Evolutionary conservation across 2,113 vertebrate species (phyloP), one percentile per base, ranked within the genome.

Genomic region (Raja brachyura): DNA sequence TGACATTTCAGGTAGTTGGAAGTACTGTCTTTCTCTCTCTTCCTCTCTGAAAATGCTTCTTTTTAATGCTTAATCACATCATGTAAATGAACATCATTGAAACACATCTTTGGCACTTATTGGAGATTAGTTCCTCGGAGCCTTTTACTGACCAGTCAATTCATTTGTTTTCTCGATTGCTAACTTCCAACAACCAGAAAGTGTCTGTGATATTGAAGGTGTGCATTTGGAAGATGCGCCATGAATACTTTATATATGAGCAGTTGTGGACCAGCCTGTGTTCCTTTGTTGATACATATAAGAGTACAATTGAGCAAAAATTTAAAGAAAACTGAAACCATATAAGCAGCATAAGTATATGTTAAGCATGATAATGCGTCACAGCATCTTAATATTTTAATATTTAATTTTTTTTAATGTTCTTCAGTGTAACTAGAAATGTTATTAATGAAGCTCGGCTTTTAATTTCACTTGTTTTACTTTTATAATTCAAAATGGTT

Each of bases 401-500:
- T 92, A 92, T 92, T 92, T 92, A 92, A 92, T 48, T 48, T 48
- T 92, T 92, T 73, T 92, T 92, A 92, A 92, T 92, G 68, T 92
- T 88, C 63, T 63, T 92, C 90, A 92, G 28, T 74, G 68, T 92
- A 92, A 92, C 90, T 92, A 73, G 66, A 92, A 92, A 92, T 92
- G 66, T 92, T 92, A 92, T 73, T 92, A 92, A 92, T 92, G 90
- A 92, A 92, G 90, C 54, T 92, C 39, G 59, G 33, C 90, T 92
- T 92, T 90, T 73, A 92, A 73, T 92, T 92, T 73, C 33, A 73
- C 68, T 92, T 28, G 90, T 92, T 68, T 92, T 92, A 92, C 90
- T 92, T 92, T 92, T 92, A 92, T 92, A 92, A 92, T 92, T 92
- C 81, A 68, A 92, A 92, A 74, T 74, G 68, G 90, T 92, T 92